Evolutionary conservation across 2,888 invertebrate genomes (phyloP), one percentile per base, ranked within the genome.

Genomic region (Orchesella flavescens): DNA sequence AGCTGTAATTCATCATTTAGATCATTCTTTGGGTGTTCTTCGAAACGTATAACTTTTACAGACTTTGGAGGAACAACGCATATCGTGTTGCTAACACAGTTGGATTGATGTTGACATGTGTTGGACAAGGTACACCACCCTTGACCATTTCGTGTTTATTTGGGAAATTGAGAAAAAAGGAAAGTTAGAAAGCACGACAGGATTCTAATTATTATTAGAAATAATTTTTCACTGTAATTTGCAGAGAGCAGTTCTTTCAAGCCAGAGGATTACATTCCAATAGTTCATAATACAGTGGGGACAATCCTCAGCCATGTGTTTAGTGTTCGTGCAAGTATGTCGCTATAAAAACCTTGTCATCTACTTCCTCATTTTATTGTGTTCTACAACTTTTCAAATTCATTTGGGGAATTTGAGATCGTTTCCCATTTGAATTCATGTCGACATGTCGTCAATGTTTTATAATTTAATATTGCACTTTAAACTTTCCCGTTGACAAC

Each of bases 51-150:
- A 21, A 17, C 46, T 21, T 68, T 68, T 68, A 12, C 9, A 80
- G 80, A 55, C 17, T 80, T 73, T 34, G 68, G 43, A 57, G 17
- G 57, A 10, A 15, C 75, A 21, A 80, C 79, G 44, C 59, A 69
- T 75, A 65, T 87, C 77, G 85, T 84, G 57, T 61, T 87, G 71
- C 87, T 34, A 88, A 88, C 74, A 84, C 84, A 34, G 82, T 86
- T 0, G 88, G 88, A 43, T 53, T 86, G 23, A 86, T 82, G 4
- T 66, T 88, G 10, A 66, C 83, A 43, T 88, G 88, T 53, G 17
- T 63, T 44, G 85, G 85, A 17, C 68, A 72, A 68, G 86, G 85
- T 19, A 84, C 85, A 73, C 85, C 85, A 1, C 86, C 86, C 12
- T 44, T 86, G 12, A 80, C 73, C 59, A n/a, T 57, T 19, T 43